A percentile compares a stretch with the other conserved stretches of the same genome.
These are phyloP conservation scores for Drosophila subobscura DNA, from an alignment of 1,140 invertebrate genomes.

Conservation along the genomic window DNA sequence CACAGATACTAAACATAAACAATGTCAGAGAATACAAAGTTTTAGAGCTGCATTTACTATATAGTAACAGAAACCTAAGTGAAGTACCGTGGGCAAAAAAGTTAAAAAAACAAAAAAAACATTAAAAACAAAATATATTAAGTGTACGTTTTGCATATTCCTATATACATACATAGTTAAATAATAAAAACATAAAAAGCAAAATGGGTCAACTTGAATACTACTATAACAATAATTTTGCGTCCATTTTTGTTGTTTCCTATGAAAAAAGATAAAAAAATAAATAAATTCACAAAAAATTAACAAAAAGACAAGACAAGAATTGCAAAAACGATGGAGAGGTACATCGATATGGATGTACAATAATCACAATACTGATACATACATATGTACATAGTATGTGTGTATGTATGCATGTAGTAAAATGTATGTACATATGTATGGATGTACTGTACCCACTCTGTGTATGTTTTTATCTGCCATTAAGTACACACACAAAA, in stretches of 20 bases:
- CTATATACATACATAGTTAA: conserved; percentile 66
- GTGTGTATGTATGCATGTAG: neutral
- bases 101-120: conserved; percentile 15
- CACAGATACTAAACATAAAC: conserved; percentile 25
- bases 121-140: conserved; percentile 51
- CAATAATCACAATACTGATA: conserved; percentile 32
- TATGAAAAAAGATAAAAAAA: conserved; percentile 41
- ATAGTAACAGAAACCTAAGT: conserved; percentile 53
- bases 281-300: conserved; percentile 18
- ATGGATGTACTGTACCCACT: conserved; percentile 16
- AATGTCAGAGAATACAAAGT: conserved; percentile 57
- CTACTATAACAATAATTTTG: conserved; percentile 75
- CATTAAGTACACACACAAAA: conserved; percentile 30
- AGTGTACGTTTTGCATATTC: conserved; percentile 79
- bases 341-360: conserved; percentile 27
- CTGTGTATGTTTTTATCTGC: conserved; percentile 63
- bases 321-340: conserved; percentile 1
- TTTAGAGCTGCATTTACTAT: conserved; percentile 80
- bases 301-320: conserved; percentile 4
- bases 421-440: neutral
- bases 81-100: conserved; percentile 18
- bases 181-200: conserved; percentile 51
- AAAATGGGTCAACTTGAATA: conserved; percentile 49
- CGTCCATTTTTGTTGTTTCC: conserved; percentile 80
- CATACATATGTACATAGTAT: conserved; percentile 14